Percentiles rank a stretch among this genome's conserved stretches.
Conservation (phyloP, 2,113 vertebrate genomes). For the Felis chaus region DNA sequence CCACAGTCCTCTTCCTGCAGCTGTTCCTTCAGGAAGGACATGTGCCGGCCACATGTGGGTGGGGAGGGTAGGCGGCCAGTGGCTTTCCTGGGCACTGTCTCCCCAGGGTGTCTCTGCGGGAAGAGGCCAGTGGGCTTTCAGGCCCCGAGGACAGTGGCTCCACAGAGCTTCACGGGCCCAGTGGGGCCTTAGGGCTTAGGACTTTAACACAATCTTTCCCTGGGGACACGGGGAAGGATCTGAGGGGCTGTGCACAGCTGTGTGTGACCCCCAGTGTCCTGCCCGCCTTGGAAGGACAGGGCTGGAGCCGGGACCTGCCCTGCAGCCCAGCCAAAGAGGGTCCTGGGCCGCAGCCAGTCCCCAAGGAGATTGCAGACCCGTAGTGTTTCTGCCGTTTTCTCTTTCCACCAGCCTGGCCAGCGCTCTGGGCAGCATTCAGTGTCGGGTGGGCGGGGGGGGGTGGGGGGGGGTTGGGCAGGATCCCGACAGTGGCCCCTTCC, state of each 20-base stretch:
- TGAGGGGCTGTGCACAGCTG: not conserved
- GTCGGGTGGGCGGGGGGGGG: fast-evolving
- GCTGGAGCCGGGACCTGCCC: not conserved
- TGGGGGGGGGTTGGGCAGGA: not conserved
- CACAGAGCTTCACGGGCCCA: not conserved
- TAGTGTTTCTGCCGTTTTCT: not conserved
- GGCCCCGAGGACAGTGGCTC: not conserved
- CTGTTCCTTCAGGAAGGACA: not conserved
- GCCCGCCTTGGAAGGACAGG: not conserved
- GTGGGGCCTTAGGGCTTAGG: not conserved
- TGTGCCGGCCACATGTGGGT: not conserved
- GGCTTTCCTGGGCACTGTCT: not conserved
- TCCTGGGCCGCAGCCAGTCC: not conserved
- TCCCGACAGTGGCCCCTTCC: not conserved
- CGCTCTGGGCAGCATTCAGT: fast-evolving
- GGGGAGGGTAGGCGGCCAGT: not conserved
- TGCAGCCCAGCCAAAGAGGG: fast-evolving
- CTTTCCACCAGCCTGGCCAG: not conserved
- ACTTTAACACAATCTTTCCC: no score
- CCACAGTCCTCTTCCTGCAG: not conserved
- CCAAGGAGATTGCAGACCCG: fast-evolving
- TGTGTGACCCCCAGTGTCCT: not conserved
- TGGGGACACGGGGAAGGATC: not conserved
- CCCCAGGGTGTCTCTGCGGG: not conserved
- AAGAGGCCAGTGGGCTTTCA: not conserved